Evolutionary conservation across 37 sponge, comb jelly and placozoan genomes (phyloP).

Genomic region (Geodia barretti): DNA sequence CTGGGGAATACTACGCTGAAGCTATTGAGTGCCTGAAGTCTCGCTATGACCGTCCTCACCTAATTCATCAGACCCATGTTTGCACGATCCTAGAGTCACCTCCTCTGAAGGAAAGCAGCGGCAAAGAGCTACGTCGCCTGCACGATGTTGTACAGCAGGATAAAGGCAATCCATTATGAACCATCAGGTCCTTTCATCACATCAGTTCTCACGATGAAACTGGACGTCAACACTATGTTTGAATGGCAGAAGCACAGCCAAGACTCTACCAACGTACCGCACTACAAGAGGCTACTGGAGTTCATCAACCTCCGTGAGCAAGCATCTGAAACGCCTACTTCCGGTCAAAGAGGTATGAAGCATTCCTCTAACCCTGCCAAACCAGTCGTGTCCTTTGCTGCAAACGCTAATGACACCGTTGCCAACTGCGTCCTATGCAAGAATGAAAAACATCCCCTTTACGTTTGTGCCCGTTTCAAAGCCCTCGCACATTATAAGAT

Average conservation of each 20-base stretch:
- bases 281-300: constrained; percentile 8
- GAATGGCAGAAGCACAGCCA: constrained; percentile 31
- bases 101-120: constrained; percentile 9
- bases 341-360: too few species aligned
- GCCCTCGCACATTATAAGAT: constrained; percentile 9
- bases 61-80: constrained; percentile 29
- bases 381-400: too few species aligned
- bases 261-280: constrained; percentile 2
- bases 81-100: constrained; percentile 7
- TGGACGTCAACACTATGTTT: constrained; percentile 15
- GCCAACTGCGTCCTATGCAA: constrained; percentile 22
- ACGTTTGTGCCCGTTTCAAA: constrained; percentile 17
- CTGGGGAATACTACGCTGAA: constrained; percentile 3
- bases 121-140: constrained; percentile 23
- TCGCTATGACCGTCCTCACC: constrained; percentile 14
- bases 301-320: constrained; percentile 19
- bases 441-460: constrained; percentile 25
- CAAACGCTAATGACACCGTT: too few species aligned
- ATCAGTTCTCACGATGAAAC: constrained; percentile 13
- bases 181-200: constrained; percentile 24
- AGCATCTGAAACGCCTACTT: too few species aligned
- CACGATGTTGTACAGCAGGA: constrained; percentile 21
- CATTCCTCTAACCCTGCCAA: too few species aligned
- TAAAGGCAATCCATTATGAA: constrained; percentile 22
- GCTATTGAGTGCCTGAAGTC: constrained; percentile 10